phyloP scores from a whole-genome alignment of 2,113 vertebrate species.

The Pelmatolapia mariae region DNA sequence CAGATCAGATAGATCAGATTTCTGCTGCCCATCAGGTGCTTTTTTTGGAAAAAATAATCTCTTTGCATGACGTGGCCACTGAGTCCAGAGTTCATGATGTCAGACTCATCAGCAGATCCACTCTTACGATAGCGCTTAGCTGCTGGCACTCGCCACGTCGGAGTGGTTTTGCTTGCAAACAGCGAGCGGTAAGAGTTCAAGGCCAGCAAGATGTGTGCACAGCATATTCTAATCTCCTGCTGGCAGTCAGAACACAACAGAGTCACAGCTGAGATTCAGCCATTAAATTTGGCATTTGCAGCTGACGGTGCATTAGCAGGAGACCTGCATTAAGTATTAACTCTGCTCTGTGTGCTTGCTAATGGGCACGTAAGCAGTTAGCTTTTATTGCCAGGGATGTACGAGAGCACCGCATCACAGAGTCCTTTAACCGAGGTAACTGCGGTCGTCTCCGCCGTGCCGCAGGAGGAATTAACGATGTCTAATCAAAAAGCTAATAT shows the following conservation, averaged over 20 bases:
- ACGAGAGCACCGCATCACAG: neutral
- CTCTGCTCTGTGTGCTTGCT: neutral
- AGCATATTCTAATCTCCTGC: neutral
- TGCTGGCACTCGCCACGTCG: neutral
- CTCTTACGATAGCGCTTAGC: neutral
- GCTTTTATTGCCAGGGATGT: conserved; percentile 65
- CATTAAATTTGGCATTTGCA: neutral
- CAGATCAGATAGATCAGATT: neutral
- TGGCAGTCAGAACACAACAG: neutral
- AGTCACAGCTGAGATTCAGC: neutral
- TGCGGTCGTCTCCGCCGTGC: neutral
- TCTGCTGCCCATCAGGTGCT: neutral
- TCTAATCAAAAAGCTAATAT: conserved; percentile 42
- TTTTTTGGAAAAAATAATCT: neutral
- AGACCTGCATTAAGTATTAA: conserved; percentile 41
- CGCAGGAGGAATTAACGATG: neutral
- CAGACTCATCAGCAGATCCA: neutral
- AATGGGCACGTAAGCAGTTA: conserved; percentile 7
- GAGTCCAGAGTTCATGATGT: neutral
- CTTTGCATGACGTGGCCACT: neutral
- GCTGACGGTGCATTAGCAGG: neutral
- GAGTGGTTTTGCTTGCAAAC: neutral
- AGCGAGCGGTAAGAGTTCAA: neutral
- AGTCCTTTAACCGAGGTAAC: conserved; percentile 58
- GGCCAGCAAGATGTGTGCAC: neutral